Conservation (phyloP, 2,113 vertebrate genomes). For the Puma concolor region DNA sequence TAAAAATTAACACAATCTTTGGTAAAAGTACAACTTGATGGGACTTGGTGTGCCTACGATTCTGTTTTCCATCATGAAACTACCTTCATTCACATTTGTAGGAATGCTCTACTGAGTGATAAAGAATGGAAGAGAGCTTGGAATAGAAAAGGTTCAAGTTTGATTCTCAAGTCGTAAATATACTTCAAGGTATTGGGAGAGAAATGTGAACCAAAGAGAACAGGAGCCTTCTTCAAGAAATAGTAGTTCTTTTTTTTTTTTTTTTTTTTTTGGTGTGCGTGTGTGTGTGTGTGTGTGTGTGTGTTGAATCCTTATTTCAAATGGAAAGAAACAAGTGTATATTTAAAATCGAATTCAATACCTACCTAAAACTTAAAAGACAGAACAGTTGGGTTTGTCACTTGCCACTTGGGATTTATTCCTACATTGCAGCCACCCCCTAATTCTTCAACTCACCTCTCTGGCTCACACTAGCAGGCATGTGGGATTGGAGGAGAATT, state of each 20-base stretch:
- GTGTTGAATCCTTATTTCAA: neutral
- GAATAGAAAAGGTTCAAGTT: neutral
- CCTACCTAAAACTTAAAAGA: neutral
- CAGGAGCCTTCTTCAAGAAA: neutral
- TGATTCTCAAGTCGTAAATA: neutral
- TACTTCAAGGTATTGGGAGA: neutral
- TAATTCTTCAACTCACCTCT: neutral
- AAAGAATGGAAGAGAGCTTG: neutral
- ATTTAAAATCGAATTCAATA: neutral
- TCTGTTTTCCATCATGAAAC: neutral
- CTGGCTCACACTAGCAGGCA: neutral
- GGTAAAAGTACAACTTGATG: neutral
- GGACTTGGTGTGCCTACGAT: neutral
- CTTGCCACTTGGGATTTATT: neutral
- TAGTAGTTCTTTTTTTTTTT: neutral
- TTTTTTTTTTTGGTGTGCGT: too few relatives aligned
- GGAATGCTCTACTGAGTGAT: neutral
- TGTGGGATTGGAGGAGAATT: neutral
- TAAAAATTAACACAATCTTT: neutral
- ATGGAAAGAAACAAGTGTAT: neutral
- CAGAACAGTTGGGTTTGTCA: neutral
- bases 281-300: neutral
- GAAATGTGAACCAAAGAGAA: neutral
- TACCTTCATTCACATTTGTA: neutral
- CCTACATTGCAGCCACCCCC: neutral